Evolutionary conservation across 2,888 invertebrate species (phyloP).

Genomic region (Dicyrtoma fusca): DNA sequence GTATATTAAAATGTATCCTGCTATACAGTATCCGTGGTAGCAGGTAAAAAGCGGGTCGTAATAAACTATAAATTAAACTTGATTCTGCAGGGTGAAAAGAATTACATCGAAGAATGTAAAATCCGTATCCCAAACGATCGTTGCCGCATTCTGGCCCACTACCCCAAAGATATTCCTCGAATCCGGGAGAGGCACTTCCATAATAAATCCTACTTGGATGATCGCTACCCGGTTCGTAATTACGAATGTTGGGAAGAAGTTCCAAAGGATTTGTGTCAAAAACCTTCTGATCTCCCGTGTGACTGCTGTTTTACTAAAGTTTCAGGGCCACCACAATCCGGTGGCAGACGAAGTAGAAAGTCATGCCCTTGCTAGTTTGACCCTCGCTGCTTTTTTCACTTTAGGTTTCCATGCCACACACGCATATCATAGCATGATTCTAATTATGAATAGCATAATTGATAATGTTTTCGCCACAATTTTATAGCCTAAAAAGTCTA

Average conservation of each 20-base stretch:
- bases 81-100: conserved; percentile 39
- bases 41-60: no score
- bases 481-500: no score
- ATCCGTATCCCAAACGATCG: conserved; percentile 48
- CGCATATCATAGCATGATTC: no score
- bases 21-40: no score
- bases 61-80: no score
- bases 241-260: conserved; percentile 55
- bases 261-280: conserved; percentile 38
- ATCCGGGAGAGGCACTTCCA: conserved; percentile 17
- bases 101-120: conserved; percentile 30
- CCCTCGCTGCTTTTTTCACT: no score
- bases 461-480: no score
- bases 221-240: conserved; percentile 46
- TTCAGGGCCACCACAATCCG: background rate
- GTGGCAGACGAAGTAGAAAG: background rate
- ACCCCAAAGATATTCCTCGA: conserved; percentile 16
- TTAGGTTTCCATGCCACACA: no score
- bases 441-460: no score
- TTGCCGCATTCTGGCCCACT: conserved; percentile 44
- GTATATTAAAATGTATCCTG: no score
- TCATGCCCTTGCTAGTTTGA: background rate
- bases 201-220: conserved; percentile 45
- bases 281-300: conserved; percentile 35
- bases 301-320: conserved; percentile 40